Percentiles rank a stretch among this genome's conserved stretches.
phyloP scores from a whole-genome alignment of 1,140 invertebrate genomes.

The Eriocheir sinensis region DNA sequence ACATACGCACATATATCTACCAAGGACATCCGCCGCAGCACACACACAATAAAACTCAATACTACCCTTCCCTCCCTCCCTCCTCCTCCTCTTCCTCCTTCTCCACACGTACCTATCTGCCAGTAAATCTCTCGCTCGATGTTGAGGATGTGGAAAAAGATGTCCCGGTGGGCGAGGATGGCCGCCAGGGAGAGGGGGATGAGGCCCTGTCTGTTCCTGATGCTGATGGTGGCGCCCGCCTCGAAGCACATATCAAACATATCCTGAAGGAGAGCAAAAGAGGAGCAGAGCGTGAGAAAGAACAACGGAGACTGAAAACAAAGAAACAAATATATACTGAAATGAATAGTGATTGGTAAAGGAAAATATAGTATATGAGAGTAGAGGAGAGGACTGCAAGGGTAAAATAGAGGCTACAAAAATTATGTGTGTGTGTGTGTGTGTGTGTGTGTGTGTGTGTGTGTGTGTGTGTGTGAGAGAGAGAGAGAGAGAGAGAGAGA shows the following conservation, averaged over 20 bases:
- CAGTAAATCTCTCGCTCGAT: constrained; percentile 97
- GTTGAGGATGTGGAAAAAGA: constrained; percentile 98
- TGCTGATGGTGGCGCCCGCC: constrained; percentile 91
- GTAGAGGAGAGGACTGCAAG: background rate
- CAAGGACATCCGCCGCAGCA: no score
- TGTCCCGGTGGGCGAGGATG: constrained; percentile 94
- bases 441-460: no score
- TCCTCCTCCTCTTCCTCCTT: background rate
- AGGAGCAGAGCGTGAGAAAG: background rate
- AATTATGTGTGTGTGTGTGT: no score
- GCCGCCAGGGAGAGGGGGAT: constrained; percentile 97
- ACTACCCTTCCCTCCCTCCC: no score
- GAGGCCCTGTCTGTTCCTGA: constrained; percentile 93
- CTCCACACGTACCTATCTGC: constrained; percentile 88
- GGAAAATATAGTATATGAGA: background rate
- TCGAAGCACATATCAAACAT: constrained; percentile 98
- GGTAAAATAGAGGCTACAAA: no score
- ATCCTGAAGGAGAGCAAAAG: constrained; percentile 83
- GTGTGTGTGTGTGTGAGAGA: no score
- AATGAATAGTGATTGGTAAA: no score
- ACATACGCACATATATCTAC: no score
- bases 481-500: no score
- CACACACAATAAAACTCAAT: no score
- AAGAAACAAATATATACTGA: background rate
- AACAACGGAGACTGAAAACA: background rate